Evolutionary conservation across 2,797 vertebrate species (phyloP), one percentile per base, ranked within the genome.

Genomic region (Florisuga fusca): DNA sequence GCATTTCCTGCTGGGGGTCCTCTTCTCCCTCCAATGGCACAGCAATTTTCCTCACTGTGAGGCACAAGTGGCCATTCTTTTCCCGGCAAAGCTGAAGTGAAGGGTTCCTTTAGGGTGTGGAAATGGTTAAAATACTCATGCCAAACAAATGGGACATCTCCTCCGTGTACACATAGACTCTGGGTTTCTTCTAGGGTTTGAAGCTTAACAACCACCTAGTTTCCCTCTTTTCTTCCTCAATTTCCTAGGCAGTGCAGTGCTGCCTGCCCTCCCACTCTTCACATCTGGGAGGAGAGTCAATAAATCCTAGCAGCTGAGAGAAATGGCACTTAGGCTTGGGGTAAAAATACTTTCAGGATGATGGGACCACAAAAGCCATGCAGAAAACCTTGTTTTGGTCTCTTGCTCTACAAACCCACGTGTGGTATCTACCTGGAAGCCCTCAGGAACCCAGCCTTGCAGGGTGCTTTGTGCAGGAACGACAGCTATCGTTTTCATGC

Each of bases 401-500:
- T 9, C 58, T 81, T 5, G 9, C 54, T 80, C 17, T n/a, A 5
- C 3, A 7, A 87, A 72, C n/a, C 15, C 17, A 1, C 1, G 3
- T 36, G 43, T 23, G 55, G 6, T 48, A 17, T 57, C 75, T 38
- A 23, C 31, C 41, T 86, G 77, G 80, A 90, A 90, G 46, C 58
- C 58, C 22, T 74, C 0, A 0, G 87, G 76, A 7, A 1, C 64
- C 48, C 72, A 53, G 78, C 63, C 61, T 77, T 0, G 0, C 59
- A 41, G 51, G 66, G 74, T 20, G 19, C 64, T 89, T 81, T 5
- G 2, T 87, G 89, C 38, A 96, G 93, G 62, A 95, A 10, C 0
- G 7, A 80, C 84, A 80, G 71, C 93, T 91, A 85, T 96, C 46
- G 13, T 95, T 97, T 93, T 90, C 21, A 54, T 94, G 93, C 96